Evolutionary conservation across 2,797 vertebrate species (phyloP).

Genomic region (Uromys caudimaculatus): DNA sequence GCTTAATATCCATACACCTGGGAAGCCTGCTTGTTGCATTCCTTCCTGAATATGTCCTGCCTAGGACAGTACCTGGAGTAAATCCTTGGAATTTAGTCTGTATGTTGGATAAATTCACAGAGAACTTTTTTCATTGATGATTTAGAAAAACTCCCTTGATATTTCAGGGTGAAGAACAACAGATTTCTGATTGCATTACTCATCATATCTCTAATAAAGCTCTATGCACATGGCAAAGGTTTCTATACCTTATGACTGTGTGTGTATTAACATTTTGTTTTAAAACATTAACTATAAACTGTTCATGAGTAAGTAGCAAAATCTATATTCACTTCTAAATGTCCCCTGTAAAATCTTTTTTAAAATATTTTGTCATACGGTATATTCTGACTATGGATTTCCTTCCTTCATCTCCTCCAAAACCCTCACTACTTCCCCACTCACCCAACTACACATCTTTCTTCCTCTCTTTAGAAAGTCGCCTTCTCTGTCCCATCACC

Average conservation of each 20-base stretch:
- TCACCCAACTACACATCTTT: neutral
- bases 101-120: neutral
- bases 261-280: slow-evolving; percentile 4
- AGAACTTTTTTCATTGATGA: neutral
- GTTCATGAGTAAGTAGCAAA: neutral
- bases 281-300: neutral
- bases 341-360: neutral
- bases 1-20: neutral
- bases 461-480: neutral
- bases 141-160: neutral
- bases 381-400: neutral
- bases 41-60: neutral
- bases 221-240: neutral
- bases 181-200: neutral
- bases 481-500: neutral
- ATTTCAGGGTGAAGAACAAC: neutral
- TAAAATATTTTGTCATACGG: neutral
- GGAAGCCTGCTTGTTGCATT: neutral
- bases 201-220: neutral
- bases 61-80: neutral
- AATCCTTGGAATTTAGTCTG: neutral
- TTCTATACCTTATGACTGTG: neutral
- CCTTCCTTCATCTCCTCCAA: neutral
- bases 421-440: no score
- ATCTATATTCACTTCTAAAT: neutral